phyloP scores from a whole-genome alignment of 2,797 vertebrate genomes.

The Sus cebifrons region DNA sequence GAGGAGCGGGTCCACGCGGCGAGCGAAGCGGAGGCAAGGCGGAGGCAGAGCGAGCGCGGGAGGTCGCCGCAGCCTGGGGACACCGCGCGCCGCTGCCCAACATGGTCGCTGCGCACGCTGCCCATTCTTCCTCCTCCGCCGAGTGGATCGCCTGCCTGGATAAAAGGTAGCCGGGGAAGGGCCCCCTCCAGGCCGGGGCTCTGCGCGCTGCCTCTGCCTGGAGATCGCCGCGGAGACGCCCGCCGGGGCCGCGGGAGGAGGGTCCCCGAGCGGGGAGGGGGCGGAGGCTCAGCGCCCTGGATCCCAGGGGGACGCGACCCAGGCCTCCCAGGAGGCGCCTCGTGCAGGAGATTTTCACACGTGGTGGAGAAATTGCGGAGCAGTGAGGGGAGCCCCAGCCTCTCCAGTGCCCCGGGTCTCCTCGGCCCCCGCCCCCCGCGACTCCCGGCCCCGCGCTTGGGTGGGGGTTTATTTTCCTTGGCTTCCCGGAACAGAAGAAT shows the following conservation, averaged over 20 bases:
- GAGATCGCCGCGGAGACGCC: neutral
- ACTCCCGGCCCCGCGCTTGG: neutral
- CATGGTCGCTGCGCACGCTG: slow-evolving; percentile 96
- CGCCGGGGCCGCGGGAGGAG: neutral
- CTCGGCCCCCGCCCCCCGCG: neutral
- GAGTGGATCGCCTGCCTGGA: slow-evolving; percentile 98
- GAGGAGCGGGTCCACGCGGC: slow-evolving; percentile 47
- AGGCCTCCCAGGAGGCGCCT: neutral
- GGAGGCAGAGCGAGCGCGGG: slow-evolving; percentile 59
- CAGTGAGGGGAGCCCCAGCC: neutral
- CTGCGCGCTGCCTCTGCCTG: neutral
- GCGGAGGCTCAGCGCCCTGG: neutral
- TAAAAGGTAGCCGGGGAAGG: slow-evolving; percentile 93
- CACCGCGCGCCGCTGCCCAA: slow-evolving; percentile 88
- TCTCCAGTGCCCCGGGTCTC: too few relatives aligned
- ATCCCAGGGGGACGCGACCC: neutral
- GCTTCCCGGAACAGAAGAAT: neutral
- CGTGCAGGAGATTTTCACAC: slow-evolving; percentile 33
- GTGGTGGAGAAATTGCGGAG: slow-evolving; percentile 51
- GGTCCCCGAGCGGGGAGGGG: slow-evolving; percentile 18
- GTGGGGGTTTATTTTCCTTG: neutral
- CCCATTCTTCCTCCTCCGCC: slow-evolving; percentile 94
- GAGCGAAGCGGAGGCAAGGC: slow-evolving; percentile 37
- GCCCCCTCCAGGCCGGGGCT: neutral
- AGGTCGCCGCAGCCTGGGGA: slow-evolving; percentile 76